These are phyloP conservation scores for Carassius auratus DNA, from an alignment of 2,113 vertebrate species.

Conservation along the genomic window DNA sequence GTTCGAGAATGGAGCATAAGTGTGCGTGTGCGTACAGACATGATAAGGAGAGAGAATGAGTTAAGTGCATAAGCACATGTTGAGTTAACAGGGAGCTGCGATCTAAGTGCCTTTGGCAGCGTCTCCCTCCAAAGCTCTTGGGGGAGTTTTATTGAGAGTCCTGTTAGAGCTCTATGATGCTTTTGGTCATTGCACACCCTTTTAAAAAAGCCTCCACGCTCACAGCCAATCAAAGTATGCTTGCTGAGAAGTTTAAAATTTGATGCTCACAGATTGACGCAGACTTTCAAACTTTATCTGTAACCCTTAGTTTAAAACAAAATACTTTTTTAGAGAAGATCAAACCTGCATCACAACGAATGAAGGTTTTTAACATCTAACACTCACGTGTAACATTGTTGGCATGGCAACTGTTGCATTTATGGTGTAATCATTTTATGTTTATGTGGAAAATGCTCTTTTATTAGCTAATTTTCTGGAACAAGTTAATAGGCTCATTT, in stretches of 20 bases:
- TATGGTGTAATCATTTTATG: conserved; percentile 55
- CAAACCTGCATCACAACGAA: conserved; percentile 26
- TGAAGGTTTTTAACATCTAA: conserved; percentile 47
- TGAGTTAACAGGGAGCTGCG: conserved; percentile 23
- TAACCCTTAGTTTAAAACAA: neutral
- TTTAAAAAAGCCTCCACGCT: conserved; percentile 25
- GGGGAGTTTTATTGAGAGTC: conserved; percentile 52
- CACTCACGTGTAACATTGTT: conserved; percentile 52
- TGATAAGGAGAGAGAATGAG: neutral
- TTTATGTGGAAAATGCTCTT: conserved; percentile 72
- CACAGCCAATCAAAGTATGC: conserved; percentile 26
- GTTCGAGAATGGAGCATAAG: too few species aligned
- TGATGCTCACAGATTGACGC: neutral
- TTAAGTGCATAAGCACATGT: conserved; percentile 40
- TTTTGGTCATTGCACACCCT: conserved; percentile 34
- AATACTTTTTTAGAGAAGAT: neutral
- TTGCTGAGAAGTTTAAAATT: neutral
- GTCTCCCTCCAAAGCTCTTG: neutral
- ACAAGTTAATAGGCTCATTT: conserved; percentile 70
- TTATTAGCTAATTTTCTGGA: conserved; percentile 64
- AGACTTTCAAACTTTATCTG: neutral
- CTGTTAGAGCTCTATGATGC: conserved; percentile 37
- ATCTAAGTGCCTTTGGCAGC: conserved; percentile 30
- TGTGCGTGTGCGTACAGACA: neutral
- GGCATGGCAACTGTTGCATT: conserved; percentile 52